Evolutionary conservation across 2,797 vertebrate species (phyloP).

Genomic region (Myoxocephalus aenaeus): DNA sequence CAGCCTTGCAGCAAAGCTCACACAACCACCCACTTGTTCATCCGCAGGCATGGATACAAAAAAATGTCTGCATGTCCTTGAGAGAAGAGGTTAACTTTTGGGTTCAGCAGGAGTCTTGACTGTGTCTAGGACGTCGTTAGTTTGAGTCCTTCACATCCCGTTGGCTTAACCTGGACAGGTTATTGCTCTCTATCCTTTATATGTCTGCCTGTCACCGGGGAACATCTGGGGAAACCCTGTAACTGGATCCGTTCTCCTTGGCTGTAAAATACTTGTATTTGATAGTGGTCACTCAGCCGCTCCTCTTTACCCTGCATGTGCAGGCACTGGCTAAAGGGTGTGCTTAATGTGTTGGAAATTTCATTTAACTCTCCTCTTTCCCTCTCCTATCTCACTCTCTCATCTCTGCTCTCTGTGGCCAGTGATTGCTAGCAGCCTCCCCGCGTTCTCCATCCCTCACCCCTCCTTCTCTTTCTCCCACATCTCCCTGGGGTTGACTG

Average conservation of each 20-base stretch:
- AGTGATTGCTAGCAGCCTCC: constrained; percentile 67
- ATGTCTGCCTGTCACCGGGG: constrained; percentile 16
- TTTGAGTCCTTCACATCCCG: constrained; percentile 35
- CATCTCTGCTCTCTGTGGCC: constrained; percentile 55
- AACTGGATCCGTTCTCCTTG: constrained; percentile 46
- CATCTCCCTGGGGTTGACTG: constrained; percentile 46
- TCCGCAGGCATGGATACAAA: background rate
- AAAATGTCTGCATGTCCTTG: constrained; percentile 42
- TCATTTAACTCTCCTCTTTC: constrained; percentile 70
- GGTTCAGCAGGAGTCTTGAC: constrained; percentile 21
- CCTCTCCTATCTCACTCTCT: constrained; percentile 46
- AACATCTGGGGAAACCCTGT: constrained; percentile 51
- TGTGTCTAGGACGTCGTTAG: constrained; percentile 25
- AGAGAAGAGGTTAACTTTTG: constrained; percentile 6
- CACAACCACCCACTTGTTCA: constrained; percentile 15
- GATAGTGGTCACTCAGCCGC: constrained; percentile 45
- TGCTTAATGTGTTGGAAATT: constrained; percentile 81
- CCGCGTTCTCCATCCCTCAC: constrained; percentile 30
- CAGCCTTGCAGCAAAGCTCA: constrained; percentile 30
- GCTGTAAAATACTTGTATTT: constrained; percentile 47
- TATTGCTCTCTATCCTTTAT: constrained; percentile 34
- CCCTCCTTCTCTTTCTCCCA: background rate
- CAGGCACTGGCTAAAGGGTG: constrained; percentile 60
- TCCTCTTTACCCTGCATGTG: constrained; percentile 34
- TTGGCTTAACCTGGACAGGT: constrained; percentile 23